A percentile compares a stretch with the other conserved stretches of the same genome.
These are phyloP conservation scores for Pterobdella sp. DNA, from an alignment of 2,888 invertebrate genomes.

Conservation along the genomic window DNA sequence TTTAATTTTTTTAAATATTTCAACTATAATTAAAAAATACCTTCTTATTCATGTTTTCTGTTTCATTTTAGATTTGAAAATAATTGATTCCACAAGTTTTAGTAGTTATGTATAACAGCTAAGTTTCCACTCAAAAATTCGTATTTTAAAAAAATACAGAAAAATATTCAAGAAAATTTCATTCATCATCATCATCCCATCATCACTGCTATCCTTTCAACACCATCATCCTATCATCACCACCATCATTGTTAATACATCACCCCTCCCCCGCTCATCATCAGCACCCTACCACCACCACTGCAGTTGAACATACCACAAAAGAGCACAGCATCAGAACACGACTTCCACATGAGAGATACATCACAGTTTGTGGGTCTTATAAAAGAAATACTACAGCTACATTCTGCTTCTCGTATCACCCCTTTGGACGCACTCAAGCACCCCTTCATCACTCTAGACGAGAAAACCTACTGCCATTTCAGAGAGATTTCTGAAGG, in stretches of 20 bases:
- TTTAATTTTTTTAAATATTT: too few species aligned
- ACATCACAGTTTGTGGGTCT: not conserved
- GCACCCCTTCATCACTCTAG: conserved; percentile 9
- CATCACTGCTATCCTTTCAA: not conserved
- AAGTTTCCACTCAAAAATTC: too few species aligned
- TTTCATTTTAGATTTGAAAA: too few species aligned
- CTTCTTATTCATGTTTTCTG: too few species aligned
- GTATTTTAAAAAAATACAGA: too few species aligned
- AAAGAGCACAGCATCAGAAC: too few species aligned
- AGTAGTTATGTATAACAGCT: too few species aligned
- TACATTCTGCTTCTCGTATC: not conserved
- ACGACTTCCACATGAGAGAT: not conserved
- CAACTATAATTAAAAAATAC: too few species aligned
- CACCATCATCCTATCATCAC: not conserved
- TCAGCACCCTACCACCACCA: not conserved
- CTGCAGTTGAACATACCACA: not conserved
- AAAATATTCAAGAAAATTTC: not conserved
- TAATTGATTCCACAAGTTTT: too few species aligned
- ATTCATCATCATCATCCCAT: not conserved
- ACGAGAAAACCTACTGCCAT: too few species aligned
- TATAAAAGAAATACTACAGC: not conserved
- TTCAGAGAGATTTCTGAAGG: too few species aligned
- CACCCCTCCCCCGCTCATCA: not conserved
- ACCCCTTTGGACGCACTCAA: not conserved
- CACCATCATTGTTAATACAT: not conserved